Conservation (phyloP, 2,113 vertebrate species). For the Pterocles gutturalis region DNA sequence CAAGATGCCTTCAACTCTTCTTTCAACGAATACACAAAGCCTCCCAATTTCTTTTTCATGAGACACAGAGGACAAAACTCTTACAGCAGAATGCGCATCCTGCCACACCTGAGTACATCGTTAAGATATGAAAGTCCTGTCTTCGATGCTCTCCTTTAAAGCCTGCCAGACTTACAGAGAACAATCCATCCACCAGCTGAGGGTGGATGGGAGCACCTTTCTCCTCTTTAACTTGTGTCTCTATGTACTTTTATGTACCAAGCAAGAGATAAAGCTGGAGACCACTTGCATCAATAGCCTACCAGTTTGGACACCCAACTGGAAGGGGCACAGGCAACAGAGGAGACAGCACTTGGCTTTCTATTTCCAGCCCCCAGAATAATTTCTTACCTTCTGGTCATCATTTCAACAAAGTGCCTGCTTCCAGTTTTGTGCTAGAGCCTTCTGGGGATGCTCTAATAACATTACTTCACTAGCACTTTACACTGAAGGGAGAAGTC, state of each 20-base stretch:
- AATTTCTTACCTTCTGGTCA: neutral
- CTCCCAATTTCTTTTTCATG: neutral
- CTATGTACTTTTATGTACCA: neutral
- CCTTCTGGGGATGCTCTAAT: neutral
- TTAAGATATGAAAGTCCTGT: neutral
- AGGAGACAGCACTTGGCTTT: neutral
- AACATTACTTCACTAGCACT: neutral
- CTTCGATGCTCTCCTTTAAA: neutral
- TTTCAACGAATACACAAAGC: neutral
- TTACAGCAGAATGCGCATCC: neutral
- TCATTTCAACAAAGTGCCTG: neutral
- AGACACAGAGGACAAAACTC: neutral
- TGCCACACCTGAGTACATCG: neutral
- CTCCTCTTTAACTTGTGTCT: neutral
- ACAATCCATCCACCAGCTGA: neutral
- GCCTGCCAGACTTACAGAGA: neutral
- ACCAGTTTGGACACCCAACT: neutral
- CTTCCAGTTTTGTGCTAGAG: neutral
- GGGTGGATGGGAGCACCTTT: neutral
- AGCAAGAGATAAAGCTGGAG: neutral
- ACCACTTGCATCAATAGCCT: neutral
- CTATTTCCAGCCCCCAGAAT: neutral
- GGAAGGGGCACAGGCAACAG: neutral
- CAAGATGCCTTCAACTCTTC: neutral
- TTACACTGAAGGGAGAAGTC: neutral